A percentile compares a stretch with the other conserved stretches of the same genome.
phyloP scores from a whole-genome alignment of 2,888 invertebrate species.

The Euzetes globulus region DNA sequence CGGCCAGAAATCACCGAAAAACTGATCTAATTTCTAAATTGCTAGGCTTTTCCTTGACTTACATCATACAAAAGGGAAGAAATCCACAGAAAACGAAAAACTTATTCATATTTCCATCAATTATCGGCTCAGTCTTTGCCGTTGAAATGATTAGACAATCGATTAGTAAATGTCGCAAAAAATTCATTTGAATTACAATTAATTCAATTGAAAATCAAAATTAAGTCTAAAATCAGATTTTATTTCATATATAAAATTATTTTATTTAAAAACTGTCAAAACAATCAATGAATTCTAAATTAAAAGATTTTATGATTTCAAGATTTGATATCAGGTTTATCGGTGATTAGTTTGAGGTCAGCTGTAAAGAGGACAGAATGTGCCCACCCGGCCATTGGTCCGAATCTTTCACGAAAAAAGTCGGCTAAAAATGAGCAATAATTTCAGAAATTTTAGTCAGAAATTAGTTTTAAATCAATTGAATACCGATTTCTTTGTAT shows the following conservation, averaged over 20 bases:
- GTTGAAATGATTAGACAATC: neutral
- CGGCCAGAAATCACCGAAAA: too few relatives aligned
- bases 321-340: neutral
- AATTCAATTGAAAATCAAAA: too few relatives aligned
- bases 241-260: too few relatives aligned
- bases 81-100: too few relatives aligned
- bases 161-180: neutral
- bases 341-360: constrained; percentile 55
- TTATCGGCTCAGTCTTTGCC: neutral
- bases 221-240: too few relatives aligned
- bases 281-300: too few relatives aligned
- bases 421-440: constrained; percentile 48
- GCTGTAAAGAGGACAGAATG: constrained; percentile 78
- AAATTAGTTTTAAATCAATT: neutral
- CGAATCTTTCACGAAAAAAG: constrained; percentile 70
- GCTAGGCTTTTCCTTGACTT: neutral
- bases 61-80: neutral
- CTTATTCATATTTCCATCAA: neutral
- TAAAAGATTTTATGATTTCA: neutral
- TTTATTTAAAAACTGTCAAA: too few relatives aligned
- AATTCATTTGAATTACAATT: neutral
- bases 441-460: neutral
- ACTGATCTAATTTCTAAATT: neutral
- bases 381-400: constrained; percentile 86
- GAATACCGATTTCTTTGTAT: constrained; percentile 69